Base-by-base conservation (phyloP, 2,113 vertebrate genomes). In the Danionella cerebrum region DNA sequence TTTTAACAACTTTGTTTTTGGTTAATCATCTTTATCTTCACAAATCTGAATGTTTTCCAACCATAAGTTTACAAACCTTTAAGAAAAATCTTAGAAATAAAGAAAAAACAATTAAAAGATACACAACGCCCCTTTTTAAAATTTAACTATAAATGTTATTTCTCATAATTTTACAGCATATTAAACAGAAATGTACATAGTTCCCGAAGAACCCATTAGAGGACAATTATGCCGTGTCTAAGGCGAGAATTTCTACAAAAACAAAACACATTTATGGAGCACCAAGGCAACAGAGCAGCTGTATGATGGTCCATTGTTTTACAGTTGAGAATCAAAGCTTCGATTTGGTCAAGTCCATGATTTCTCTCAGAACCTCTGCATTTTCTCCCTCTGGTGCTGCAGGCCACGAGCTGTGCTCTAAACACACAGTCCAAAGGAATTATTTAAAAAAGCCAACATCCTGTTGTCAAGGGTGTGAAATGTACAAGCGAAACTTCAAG, bases 391-490 rank as follows among this genome's bases (percentile, higher is more conserved):
- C 86, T 50, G 91, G 93, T 72, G 87, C 80, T 1, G 81, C 24
- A 1, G 90, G 89, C 91, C 93, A 95, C 13, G 86, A 84, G 19
- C 76, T 69, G 67, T 95, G 91, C 74, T 92, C 93, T 95, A 75
- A 45, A 42, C 9, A 75, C 18, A 76, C 58, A 57, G 9, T 48
- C 4, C 14, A 74, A 59, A 1, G 0, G n/a, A 2, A 8, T n/a
- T n/a, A n/a, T n/a, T n/a, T n/a, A n/a, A n/a, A n/a, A n/a, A n/a
- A 45, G 29, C 58, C 19, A 6, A 31, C 22, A 35, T 57, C 24
- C n/a, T n/a, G n/a, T n/a, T n/a, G n/a, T n/a, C n/a, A n/a, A n/a
- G n/a, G n/a, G n/a, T n/a, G n/a, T n/a, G n/a, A n/a, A n/a, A n/a
- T n/a, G n/a, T 50, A 18, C 9, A 8, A 47, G n/a, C 24, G 7